phyloP scores from a whole-genome alignment of 2,797 vertebrate genomes.

The Gambelia wislizenii region DNA sequence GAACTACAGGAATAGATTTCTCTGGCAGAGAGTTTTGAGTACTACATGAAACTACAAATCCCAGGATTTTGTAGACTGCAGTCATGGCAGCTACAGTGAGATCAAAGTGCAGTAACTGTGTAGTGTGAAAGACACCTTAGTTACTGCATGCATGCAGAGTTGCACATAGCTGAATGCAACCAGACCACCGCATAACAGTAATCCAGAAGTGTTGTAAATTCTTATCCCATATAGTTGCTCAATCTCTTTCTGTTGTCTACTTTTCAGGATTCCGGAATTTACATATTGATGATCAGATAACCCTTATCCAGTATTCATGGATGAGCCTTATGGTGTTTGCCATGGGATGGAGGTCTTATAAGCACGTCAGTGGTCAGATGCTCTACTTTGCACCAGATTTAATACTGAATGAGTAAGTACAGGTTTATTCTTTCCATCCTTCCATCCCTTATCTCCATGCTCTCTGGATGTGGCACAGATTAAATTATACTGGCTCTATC shows the following conservation, averaged over 20 bases:
- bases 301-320: conserved; percentile 98
- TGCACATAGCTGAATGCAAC: not conserved
- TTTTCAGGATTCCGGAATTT: conserved; percentile 93
- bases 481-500: not conserved
- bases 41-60: too few relatives aligned
- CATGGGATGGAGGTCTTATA: conserved; percentile 96
- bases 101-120: too few relatives aligned
- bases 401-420: conserved; percentile 94
- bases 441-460: not conserved
- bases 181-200: not conserved
- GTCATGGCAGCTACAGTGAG: too few relatives aligned
- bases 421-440: conserved; percentile 15
- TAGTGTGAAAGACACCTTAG: too few relatives aligned
- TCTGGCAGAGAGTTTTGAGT: too few relatives aligned
- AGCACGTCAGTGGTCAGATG: conserved; percentile 93
- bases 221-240: not conserved
- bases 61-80: too few relatives aligned
- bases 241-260: conserved; percentile 37
- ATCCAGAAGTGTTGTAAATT: not conserved
- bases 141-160: too few relatives aligned
- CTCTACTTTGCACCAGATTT: conserved; percentile 97
- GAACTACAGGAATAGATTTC: too few relatives aligned
- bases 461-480: not conserved
- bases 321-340: conserved; percentile 98
- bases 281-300: conserved; percentile 98